A percentile compares a stretch with the other conserved stretches of the same genome.
Conservation (phyloP, 2,797 vertebrate species). For the Adelosebastes latens region DNA sequence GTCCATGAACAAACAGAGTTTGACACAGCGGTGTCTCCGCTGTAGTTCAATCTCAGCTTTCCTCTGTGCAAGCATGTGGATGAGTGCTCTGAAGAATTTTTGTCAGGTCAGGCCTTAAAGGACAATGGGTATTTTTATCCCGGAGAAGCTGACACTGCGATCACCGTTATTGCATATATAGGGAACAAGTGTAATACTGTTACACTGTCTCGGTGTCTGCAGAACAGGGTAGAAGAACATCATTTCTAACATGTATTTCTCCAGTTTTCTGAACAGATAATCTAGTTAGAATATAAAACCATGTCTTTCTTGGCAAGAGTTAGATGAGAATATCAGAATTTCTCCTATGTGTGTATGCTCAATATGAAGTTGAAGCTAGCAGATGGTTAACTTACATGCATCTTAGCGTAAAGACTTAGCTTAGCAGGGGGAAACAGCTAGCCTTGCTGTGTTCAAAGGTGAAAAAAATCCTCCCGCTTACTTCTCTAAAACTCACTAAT, state of each 20-base stretch:
- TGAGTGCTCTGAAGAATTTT: slow-evolving; percentile 39
- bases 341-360: neutral
- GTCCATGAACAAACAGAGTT: slow-evolving; percentile 49
- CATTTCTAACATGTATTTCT: neutral
- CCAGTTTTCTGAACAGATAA: slow-evolving; percentile 6
- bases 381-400: accelerated
- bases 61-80: slow-evolving; percentile 31
- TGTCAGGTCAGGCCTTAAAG: slow-evolving; percentile 57
- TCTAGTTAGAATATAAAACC: neutral
- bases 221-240: neutral
- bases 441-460: neutral
- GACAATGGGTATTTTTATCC: slow-evolving; percentile 60
- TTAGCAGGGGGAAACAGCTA: no score
- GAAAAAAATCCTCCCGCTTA: neutral
- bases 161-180: slow-evolving; percentile 25
- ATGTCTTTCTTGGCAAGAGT: neutral
- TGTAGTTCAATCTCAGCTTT: slow-evolving; percentile 35
- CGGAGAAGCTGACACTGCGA: slow-evolving; percentile 31
- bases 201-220: neutral
- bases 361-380: neutral
- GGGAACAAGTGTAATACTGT: slow-evolving; percentile 15
- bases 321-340: neutral
- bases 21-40: slow-evolving; percentile 55
- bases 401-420: no score
- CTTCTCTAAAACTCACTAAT: neutral